A percentile compares a stretch with the other conserved stretches of the same genome.
Conservation (phyloP, 2,888 invertebrate species). For the Chrysolina oricalcia region DNA sequence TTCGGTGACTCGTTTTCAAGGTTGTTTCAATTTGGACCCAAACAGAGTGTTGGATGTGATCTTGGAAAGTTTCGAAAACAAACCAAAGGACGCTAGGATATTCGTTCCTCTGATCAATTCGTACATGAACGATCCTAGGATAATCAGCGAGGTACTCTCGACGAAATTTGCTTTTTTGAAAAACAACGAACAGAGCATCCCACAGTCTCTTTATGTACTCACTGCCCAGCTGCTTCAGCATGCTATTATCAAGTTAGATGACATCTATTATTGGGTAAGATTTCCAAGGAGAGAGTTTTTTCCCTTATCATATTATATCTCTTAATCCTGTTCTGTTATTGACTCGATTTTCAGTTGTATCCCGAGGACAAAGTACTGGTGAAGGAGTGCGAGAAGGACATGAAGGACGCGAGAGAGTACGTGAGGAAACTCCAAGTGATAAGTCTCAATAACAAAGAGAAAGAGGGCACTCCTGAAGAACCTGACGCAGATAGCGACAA, state of each 20-base stretch:
- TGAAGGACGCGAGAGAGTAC: constrained; percentile 89
- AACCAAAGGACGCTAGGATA: constrained; percentile 83
- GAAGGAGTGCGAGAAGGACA: constrained; percentile 86
- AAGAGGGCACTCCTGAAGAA: constrained; percentile 81
- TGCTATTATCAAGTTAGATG: constrained; percentile 87
- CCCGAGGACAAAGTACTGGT: constrained; percentile 89
- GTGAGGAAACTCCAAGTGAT: constrained; percentile 90
- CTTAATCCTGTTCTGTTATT: background rate
- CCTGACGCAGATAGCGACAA: constrained; percentile 77
- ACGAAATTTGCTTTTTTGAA: constrained; percentile 88
- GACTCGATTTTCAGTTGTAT: constrained; percentile 76
- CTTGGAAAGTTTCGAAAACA: constrained; percentile 95
- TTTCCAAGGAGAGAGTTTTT: no score
- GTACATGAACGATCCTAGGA: constrained; percentile 90
- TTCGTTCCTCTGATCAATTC: constrained; percentile 91
- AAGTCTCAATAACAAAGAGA: constrained; percentile 85
- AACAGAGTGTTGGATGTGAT: constrained; percentile 97
- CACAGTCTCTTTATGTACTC: constrained; percentile 89
- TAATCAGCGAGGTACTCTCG: constrained; percentile 95
- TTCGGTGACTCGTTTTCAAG: constrained; percentile 73
- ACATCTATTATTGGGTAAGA: constrained; percentile 92
- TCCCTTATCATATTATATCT: background rate
- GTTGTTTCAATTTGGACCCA: constrained; percentile 99
- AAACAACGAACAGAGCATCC: constrained; percentile 81
- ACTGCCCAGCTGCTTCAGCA: constrained; percentile 93